Evolutionary conservation across 2,113 vertebrate genomes (phyloP).

Genomic region (Pseudopodoces humilis): DNA sequence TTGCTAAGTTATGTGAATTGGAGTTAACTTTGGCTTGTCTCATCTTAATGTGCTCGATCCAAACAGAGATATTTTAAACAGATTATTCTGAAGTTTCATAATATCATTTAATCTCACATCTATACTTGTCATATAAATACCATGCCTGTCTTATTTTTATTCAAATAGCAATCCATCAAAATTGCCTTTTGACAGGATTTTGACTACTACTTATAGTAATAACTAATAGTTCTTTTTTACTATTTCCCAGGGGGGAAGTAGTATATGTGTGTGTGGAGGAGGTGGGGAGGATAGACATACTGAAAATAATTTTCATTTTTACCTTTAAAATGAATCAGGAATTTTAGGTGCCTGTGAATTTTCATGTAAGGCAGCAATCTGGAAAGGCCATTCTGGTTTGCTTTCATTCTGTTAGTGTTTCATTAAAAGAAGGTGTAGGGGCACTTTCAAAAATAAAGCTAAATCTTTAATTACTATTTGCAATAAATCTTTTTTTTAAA

Average conservation of each 20-base stretch:
- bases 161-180: conserved; percentile 50
- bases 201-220: conserved; percentile 9
- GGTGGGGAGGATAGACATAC: background rate
- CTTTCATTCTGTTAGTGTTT: background rate
- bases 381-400: background rate
- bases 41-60: conserved; percentile 25
- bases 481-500: background rate
- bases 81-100: background rate
- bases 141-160: conserved; percentile 45
- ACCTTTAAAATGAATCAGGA: background rate
- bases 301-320: background rate
- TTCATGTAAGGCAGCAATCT: background rate
- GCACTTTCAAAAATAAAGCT: background rate
- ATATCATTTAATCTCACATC: background rate
- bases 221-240: conserved; percentile 14
- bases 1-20: conserved; percentile 38
- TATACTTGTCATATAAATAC: conserved; percentile 32
- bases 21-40: conserved; percentile 42
- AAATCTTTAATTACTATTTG: background rate
- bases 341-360: background rate
- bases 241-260: background rate
- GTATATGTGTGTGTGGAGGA: background rate
- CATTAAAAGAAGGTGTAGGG: background rate
- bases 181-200: conserved; percentile 45
- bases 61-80: conserved; percentile 10